Evolutionary conservation across 2,113 vertebrate genomes (phyloP).

Genomic region (Pseudonaja textilis): DNA sequence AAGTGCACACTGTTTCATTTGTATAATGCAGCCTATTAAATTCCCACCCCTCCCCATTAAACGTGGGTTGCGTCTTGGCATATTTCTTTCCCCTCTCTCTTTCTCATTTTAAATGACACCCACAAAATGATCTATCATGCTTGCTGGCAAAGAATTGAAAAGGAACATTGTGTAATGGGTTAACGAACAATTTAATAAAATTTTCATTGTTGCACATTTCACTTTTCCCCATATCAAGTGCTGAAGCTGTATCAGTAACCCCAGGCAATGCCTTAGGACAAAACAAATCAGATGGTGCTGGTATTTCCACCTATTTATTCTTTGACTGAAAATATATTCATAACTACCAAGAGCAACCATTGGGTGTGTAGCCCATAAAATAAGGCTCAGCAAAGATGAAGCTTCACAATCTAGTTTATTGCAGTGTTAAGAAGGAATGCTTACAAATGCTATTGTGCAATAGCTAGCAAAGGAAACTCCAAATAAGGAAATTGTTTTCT

Average conservation of each 20-base stretch:
- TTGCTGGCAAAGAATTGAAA: slow-evolving; percentile 77
- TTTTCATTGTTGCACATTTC: slow-evolving; percentile 78
- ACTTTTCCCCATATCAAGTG: slow-evolving; percentile 70
- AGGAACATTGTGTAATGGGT: slow-evolving; percentile 79
- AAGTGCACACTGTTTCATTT: slow-evolving; percentile 74
- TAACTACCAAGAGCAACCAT: slow-evolving; percentile 72
- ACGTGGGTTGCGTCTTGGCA: slow-evolving; percentile 77
- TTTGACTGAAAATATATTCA: slow-evolving; percentile 72
- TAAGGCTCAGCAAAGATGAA: slow-evolving; percentile 57
- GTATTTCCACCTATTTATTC: slow-evolving; percentile 78
- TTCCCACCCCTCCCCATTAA: slow-evolving; percentile 68
- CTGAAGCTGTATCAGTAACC: slow-evolving; percentile 72
- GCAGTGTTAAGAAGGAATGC: slow-evolving; percentile 54
- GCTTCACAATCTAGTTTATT: slow-evolving; percentile 22
- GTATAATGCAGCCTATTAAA: slow-evolving; percentile 82
- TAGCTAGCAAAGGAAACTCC: not conserved
- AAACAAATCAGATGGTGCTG: slow-evolving; percentile 73
- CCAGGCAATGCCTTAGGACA: slow-evolving; percentile 79
- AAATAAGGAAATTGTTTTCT: not conserved
- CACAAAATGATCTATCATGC: slow-evolving; percentile 78
- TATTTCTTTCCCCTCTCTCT: slow-evolving; percentile 56
- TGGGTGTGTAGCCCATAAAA: slow-evolving; percentile 52
- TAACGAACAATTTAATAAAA: slow-evolving; percentile 81
- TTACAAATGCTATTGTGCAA: not conserved
- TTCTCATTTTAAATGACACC: slow-evolving; percentile 66